Evolutionary conservation across 2,797 vertebrate species (phyloP).

Genomic region (Odontamblyopus rebecca): DNA sequence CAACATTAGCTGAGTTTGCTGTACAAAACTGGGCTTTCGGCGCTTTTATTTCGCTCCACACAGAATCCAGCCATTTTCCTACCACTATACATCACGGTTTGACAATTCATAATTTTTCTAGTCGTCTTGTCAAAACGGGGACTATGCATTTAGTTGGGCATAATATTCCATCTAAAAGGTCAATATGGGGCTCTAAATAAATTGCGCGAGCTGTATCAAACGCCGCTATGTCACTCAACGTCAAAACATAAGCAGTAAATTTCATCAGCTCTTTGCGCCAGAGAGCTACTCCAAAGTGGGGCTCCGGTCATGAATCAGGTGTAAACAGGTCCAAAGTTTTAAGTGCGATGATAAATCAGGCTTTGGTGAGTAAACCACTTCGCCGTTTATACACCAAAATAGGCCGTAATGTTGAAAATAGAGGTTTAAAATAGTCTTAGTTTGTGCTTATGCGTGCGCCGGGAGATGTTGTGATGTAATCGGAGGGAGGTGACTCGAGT

Average conservation of each 20-base stretch:
- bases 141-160: conserved; percentile 3
- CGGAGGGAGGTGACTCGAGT: no score
- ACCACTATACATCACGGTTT: conserved; percentile 7
- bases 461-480: no score
- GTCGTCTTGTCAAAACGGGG: neutral
- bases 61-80: neutral
- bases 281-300: neutral
- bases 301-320: neutral
- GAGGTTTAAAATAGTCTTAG: neutral
- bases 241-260: conserved; percentile 4
- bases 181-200: conserved; percentile 8
- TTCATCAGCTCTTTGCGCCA: neutral
- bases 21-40: neutral
- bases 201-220: neutral
- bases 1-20: neutral
- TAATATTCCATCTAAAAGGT: conserved; percentile 5
- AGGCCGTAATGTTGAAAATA: neutral
- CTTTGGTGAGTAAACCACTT: neutral
- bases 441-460: neutral
- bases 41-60: neutral
- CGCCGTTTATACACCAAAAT: neutral
- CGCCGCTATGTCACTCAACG: conserved; percentile 1
- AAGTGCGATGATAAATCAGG: neutral
- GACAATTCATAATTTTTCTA: conserved; percentile 13
- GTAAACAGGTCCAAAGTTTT: conserved; percentile 1